phyloP scores from a whole-genome alignment of 2,797 vertebrate genomes.

The Notoglanidium macrostoma region DNA sequence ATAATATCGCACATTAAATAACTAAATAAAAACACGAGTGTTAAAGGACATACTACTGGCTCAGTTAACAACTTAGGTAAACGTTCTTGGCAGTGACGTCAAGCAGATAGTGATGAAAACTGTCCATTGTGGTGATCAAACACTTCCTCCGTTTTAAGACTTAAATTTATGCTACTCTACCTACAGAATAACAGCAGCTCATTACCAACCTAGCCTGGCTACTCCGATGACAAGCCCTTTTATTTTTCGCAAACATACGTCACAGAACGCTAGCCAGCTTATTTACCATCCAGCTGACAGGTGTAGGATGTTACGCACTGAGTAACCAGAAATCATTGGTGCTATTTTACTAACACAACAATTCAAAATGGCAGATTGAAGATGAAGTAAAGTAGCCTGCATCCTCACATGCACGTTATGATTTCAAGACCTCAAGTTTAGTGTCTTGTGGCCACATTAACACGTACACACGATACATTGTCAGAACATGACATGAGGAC shows the following conservation, averaged over 20 bases:
- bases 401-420: too few relatives aligned
- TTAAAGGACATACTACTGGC: neutral
- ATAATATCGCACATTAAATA: neutral
- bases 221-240: neutral
- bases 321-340: too few relatives aligned
- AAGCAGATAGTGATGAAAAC: neutral
- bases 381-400: too few relatives aligned
- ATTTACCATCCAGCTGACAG: neutral
- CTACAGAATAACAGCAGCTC: neutral
- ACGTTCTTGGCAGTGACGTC: neutral
- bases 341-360: too few relatives aligned
- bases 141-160: neutral
- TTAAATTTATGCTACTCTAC: neutral
- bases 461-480: neutral
- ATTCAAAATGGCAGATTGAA: too few relatives aligned
- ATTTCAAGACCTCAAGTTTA: too few relatives aligned
- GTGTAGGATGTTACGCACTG: too few relatives aligned
- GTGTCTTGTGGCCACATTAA: too few relatives aligned
- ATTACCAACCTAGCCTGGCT: neutral
- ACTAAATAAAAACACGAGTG: neutral
- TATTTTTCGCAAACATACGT: neutral
- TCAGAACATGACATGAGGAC: neutral
- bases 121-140: neutral
- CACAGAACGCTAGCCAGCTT: neutral
- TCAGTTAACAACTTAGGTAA: neutral